Base-by-base conservation (phyloP, 2,797 vertebrate species). In the Botia kubotai region DNA sequence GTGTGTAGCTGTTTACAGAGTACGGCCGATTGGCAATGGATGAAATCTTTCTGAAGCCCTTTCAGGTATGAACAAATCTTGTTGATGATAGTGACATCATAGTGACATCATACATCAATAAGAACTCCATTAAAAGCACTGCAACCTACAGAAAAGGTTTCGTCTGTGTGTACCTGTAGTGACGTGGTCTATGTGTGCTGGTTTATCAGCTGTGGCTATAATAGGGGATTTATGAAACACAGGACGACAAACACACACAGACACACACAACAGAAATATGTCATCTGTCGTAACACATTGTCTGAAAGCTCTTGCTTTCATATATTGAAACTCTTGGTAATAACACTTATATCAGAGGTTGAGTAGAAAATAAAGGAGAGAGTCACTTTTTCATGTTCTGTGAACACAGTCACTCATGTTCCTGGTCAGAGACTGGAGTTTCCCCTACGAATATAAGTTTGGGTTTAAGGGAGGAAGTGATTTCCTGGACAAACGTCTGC, bases 1-100 rank as follows among this genome's bases (percentile, higher is more conserved):
- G n/a, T 75, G 65, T n/a, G 6, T 87, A 98, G 97, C 93, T 98
- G 76, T 98, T 98, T 88, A 97, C 96, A 0, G 96, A 98, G 87
- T 98, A 97, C 4, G 96, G 96, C 12, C 96, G 96, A 17, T 92
- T 98, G n/a, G 97, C 97, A 79, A 94, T 97, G 96, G 96, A 97
- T 86, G 96, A 97, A 90, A 96, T 96, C 82, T 97, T 95, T 77
- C 90, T 93, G 86, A 98, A 98, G 84, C 97, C 97, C 1, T 98
- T 98, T 87, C 97, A 98, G 93, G 97, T 97, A 92, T 4, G 60
- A 69, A 72, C 14, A 8, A 26, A 26, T 26, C 23, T 33, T 0
- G 29, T 65, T 70, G 72, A 2, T 62, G 8, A 23, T 6, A 46
- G 2, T 73, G 2, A 70, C 75, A 26, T 3, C 72, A 13, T 21